These are phyloP conservation scores for Anhinga rufa DNA, from an alignment of 2,113 vertebrate species.

Conservation along the genomic window DNA sequence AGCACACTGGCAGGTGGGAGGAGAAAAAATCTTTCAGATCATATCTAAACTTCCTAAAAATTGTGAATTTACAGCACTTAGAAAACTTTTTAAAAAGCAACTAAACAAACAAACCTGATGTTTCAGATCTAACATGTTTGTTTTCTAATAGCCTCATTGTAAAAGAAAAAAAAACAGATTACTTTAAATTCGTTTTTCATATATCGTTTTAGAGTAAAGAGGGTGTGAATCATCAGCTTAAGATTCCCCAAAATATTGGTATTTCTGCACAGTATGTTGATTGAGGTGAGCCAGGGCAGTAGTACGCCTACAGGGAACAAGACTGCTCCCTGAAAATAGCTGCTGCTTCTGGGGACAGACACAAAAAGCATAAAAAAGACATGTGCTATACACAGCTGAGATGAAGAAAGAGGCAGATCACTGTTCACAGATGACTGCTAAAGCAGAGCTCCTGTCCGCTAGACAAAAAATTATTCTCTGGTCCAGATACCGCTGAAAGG, in stretches of 20 bases:
- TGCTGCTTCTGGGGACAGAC: background rate
- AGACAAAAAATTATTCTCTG: background rate
- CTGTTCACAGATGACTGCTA: background rate
- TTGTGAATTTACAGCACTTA: background rate
- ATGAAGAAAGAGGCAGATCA: background rate
- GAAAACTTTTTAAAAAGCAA: background rate
- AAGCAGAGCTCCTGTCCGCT: background rate
- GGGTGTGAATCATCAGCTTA: background rate
- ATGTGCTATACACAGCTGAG: background rate
- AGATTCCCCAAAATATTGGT: background rate
- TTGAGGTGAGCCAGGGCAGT: background rate
- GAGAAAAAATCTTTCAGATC: background rate
- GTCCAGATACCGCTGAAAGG: background rate
- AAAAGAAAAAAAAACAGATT: background rate
- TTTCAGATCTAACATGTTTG: background rate
- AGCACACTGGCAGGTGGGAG: background rate
- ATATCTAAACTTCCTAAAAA: background rate
- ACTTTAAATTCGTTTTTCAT: background rate
- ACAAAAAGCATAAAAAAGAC: background rate
- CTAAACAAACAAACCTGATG: background rate
- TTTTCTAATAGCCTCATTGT: background rate
- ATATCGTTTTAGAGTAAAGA: background rate
- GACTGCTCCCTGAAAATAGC: background rate
- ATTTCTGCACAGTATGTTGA: background rate
- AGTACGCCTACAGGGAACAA: background rate